These are phyloP conservation scores for Fulica atra DNA, from an alignment of 2,113 vertebrate genomes.

Conservation along the genomic window DNA sequence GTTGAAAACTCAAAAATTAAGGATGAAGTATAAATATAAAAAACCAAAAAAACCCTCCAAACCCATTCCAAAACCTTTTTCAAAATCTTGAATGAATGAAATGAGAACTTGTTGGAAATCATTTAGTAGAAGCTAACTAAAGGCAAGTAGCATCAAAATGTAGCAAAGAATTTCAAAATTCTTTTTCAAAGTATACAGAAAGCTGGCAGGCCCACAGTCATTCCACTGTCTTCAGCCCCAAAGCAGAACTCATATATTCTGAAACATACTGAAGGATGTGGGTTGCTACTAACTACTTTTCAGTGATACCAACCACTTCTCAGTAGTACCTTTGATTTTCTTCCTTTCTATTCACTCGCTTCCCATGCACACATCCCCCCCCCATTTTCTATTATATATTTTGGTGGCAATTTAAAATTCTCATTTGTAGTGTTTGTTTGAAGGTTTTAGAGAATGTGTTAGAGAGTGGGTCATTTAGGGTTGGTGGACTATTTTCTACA, in stretches of 20 bases:
- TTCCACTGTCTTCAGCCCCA: background rate
- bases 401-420: background rate
- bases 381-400: background rate
- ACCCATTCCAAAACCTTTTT: background rate
- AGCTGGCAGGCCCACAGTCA: background rate
- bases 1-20: background rate
- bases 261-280: background rate
- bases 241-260: background rate
- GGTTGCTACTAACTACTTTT: background rate
- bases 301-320: background rate
- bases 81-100: background rate
- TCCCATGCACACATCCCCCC: too few species aligned
- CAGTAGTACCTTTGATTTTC: background rate
- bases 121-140: background rate
- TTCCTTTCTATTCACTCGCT: too few species aligned
- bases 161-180: background rate
- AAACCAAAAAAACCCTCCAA: accelerated
- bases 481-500: background rate
- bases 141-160: background rate
- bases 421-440: background rate
- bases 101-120: background rate
- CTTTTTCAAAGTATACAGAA: background rate
- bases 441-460: background rate
- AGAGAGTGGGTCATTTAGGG: background rate
- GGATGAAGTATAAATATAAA: background rate